Percentiles rank a stretch among this genome's conserved stretches.
Evolutionary conservation across 2,888 invertebrate species (phyloP).

Genomic region (Cerceris rybyensis): DNA sequence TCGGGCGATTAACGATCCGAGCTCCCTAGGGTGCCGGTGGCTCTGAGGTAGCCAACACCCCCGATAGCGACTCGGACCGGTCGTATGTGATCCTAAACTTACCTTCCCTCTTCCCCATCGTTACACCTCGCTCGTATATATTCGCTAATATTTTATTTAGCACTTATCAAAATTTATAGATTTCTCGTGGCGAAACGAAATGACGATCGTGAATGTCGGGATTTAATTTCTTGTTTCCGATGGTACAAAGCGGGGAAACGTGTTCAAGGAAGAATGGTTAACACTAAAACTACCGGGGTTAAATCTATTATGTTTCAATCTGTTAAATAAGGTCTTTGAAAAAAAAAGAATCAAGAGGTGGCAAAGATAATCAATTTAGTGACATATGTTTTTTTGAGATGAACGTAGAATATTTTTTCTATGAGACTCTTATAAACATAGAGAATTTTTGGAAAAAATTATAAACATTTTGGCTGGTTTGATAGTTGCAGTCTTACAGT

Average conservation of each 20-base stretch:
- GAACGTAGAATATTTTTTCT: too few relatives aligned
- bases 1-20: constrained; percentile 84
- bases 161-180: constrained; percentile 80
- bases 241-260: not conserved
- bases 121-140: constrained; percentile 55
- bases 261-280: not conserved
- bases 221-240: constrained; percentile 25
- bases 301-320: too few relatives aligned
- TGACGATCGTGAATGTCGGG: constrained; percentile 19
- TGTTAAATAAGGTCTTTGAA: too few relatives aligned
- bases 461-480: too few relatives aligned
- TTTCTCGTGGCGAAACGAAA: constrained; percentile 58
- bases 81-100: constrained; percentile 24
- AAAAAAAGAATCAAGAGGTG: too few relatives aligned
- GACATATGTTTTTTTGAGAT: too few relatives aligned
- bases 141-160: constrained; percentile 78
- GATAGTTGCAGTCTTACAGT: too few relatives aligned
- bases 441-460: too few relatives aligned
- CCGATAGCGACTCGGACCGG: constrained; percentile 44
- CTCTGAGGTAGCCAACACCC: constrained; percentile 58
- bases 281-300: too few relatives aligned
- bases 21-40: constrained; percentile 73
- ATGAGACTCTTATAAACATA: too few relatives aligned
- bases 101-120: constrained; percentile 46
- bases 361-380: too few relatives aligned